Percentiles rank a stretch among this genome's conserved stretches.
These are phyloP conservation scores for Sisyra nigra DNA, from an alignment of 2,888 invertebrate genomes.

Conservation along the genomic window DNA sequence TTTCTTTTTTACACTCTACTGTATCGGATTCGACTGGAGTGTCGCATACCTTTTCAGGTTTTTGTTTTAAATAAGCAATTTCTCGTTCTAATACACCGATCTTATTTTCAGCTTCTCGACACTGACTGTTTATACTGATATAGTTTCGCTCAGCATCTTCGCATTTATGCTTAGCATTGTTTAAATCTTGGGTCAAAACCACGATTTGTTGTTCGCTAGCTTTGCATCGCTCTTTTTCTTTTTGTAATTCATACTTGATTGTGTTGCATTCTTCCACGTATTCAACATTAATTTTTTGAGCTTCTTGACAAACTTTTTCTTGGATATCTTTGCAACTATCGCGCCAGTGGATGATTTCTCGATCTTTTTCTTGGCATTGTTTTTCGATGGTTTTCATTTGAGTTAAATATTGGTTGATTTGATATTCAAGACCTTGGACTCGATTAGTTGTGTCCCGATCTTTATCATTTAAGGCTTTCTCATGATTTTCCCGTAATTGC, in stretches of 20 bases:
- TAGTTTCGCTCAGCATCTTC: neutral
- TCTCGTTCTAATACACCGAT: neutral
- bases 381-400: neutral
- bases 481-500: neutral
- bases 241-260: neutral
- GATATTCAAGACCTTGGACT: neutral
- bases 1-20: neutral
- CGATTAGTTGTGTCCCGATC: neutral
- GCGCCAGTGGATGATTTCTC: neutral
- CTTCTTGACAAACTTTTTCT: neutral
- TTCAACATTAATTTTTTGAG: neutral
- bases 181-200: no score
- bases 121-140: neutral
- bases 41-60: neutral
- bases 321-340: neutral
- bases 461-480: neutral
- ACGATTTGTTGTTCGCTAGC: neutral
- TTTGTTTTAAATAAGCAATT: neutral
- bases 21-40: neutral
- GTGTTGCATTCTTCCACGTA: neutral
- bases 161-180: neutral
- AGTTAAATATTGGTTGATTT: slow-evolving; percentile 1
- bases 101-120: neutral
- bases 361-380: neutral
- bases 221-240: neutral